These are phyloP conservation scores for Alitta virens DNA, from an alignment of 2,888 invertebrate genomes.

Conservation along the genomic window DNA sequence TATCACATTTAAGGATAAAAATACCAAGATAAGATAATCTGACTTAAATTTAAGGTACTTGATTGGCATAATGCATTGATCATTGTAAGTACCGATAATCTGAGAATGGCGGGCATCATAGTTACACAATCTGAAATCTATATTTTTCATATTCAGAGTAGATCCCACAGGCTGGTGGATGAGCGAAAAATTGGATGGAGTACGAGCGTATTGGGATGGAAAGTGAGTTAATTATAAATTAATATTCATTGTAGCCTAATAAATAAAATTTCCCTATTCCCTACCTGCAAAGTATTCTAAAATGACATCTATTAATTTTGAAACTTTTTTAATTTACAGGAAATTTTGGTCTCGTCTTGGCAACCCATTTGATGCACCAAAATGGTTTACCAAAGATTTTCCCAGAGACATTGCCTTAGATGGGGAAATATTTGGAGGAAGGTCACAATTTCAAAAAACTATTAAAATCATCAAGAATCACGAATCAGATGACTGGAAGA, in stretches of 20 bases:
- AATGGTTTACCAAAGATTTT: slow-evolving; percentile 46
- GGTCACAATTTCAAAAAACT: slow-evolving; percentile 50
- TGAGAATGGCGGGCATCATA: neutral
- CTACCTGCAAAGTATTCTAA: too few species aligned
- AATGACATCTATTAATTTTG: neutral
- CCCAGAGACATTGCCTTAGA: slow-evolving; percentile 47
- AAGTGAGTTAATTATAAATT: slow-evolving; percentile 30
- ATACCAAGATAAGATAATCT: too few species aligned
- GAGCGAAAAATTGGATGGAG: slow-evolving; percentile 53
- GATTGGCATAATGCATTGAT: too few species aligned
- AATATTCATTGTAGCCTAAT: too few species aligned
- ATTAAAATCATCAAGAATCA: slow-evolving; percentile 51
- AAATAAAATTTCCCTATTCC: too few species aligned
- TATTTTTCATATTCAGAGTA: slow-evolving; percentile 8
- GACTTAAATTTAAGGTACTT: too few species aligned
- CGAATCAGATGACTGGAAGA: slow-evolving; percentile 43
- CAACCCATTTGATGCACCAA: slow-evolving; percentile 50
- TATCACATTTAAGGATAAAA: too few species aligned
- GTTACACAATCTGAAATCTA: neutral
- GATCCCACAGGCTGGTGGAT: slow-evolving; percentile 51
- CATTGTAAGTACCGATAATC: too few species aligned
- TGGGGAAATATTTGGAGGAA: slow-evolving; percentile 50
- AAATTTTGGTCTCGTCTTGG: slow-evolving; percentile 51
- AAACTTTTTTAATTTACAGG: slow-evolving; percentile 27
- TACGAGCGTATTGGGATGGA: slow-evolving; percentile 52